Evolutionary conservation across 2,888 invertebrate species (phyloP), one percentile per base, ranked within the genome.

Genomic region (Glomeris marginata): DNA sequence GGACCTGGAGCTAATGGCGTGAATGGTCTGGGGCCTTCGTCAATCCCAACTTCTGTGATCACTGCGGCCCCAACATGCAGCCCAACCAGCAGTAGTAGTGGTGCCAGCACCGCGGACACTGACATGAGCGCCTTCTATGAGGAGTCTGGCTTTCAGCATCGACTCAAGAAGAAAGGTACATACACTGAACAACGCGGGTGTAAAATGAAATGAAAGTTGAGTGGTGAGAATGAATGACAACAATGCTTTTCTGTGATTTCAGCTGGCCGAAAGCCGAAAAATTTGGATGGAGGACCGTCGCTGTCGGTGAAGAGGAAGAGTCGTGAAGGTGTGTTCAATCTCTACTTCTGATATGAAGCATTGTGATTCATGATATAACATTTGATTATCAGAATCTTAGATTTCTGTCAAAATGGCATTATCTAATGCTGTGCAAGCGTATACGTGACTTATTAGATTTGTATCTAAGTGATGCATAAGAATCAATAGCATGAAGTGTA

Each of bases 81-180:
- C 49, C 60, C 60, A 54, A 60, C 62, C 5, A 58, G 59, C 41
- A 53, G 44, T 28, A 52, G 49, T 52, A 59, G 59, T 51, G 84
- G 64, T 68, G 82, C 6, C 50, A 58, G 58, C 53, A 84, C 64
- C 67, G 28, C 28, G 3, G 82, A 84, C 62, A 82, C 85, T 55
- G 84, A 84, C 71, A 86, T 88, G 72, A 86, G 87, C 71, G 79
- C 85, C 61, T 87, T 86, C 73, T 76, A 81, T 69, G 71, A 81
- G 56, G 81, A 81, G 63, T 70, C 80, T 53, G 81, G 81, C 56
- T 82, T 81, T 66, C 79, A 79, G 55, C 81, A 82, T 58, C 80
- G 82, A 69, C 76, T 81, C 37, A 58, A 57, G 47, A 58, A 58
- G 47, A 58, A 58, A 53, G 56, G 58, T 54, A 52, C 36, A 16